Conservation (phyloP, 2,113 vertebrate genomes). For the Istiophorus platypterus region DNA sequence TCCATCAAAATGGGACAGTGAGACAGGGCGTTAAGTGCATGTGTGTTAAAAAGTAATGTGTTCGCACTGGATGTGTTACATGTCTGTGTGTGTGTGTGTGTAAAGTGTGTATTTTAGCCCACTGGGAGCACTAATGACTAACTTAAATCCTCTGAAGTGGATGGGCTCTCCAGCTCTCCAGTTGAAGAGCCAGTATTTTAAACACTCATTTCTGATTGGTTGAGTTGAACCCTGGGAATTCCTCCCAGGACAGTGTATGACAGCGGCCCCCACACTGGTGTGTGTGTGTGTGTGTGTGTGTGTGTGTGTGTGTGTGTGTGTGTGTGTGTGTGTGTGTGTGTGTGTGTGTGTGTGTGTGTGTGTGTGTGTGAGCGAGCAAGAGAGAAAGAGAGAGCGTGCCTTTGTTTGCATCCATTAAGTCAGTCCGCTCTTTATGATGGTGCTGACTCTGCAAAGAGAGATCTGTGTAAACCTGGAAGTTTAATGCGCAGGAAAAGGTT, state of each 20-base stretch:
- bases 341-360: constrained; percentile 23
- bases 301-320: constrained; percentile 30
- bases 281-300: constrained; percentile 30
- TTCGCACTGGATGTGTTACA: constrained; percentile 26
- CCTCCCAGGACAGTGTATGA: constrained; percentile 24
- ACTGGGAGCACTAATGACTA: constrained; percentile 54
- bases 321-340: constrained; percentile 23
- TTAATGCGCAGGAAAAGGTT: background rate
- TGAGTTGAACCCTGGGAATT: constrained; percentile 56
- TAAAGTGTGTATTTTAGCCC: constrained; percentile 26
- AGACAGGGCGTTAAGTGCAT: background rate
- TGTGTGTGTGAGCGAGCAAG: constrained; percentile 3
- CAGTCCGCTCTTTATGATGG: background rate
- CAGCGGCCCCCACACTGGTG: background rate
- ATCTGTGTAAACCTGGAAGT: background rate
- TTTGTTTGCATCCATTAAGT: background rate
- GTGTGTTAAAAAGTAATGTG: background rate
- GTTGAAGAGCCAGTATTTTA: constrained; percentile 60
- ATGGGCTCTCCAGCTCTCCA: constrained; percentile 53
- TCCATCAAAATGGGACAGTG: background rate
- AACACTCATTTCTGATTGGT: constrained; percentile 65
- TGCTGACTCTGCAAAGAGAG: background rate
- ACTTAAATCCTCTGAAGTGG: constrained; percentile 57
- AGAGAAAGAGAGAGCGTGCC: background rate
- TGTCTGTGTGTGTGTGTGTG: constrained; percentile 20